Evolutionary conservation across 2,888 invertebrate genomes (phyloP), one percentile per base, ranked within the genome.

Genomic region (Chaetogeoica ovagalla): DNA sequence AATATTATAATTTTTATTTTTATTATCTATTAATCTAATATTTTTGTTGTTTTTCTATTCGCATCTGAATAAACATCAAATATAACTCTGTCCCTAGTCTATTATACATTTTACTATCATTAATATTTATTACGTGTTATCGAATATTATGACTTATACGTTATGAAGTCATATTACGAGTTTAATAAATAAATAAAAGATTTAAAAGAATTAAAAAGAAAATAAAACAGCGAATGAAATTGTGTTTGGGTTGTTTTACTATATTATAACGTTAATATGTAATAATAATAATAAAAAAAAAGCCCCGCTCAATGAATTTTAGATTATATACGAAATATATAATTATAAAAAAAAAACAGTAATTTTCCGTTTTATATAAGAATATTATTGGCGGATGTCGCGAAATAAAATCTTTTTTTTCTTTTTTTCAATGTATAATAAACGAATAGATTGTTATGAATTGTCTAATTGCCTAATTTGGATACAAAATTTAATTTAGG

Each of bases 231-330:
- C 30, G 11, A 7, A 11, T 11, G 43, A 43, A 5, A 62, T 72
- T 73, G 30, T 52, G n/a, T 55, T 73, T 63, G 73, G 30, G n/a
- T 63, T 52, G 52, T 63, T 73, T 52, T 52, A 73, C 52, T 66
- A 57, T 74, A 69, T 74, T 30, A 30, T 30, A 69, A 65, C 23
- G 57, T 57, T 23, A 39, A 65, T 68, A n/a, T n/a, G n/a, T n/a
- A n/a, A n/a, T n/a, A n/a, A n/a, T n/a, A n/a, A n/a, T n/a, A n/a
- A n/a, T n/a, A n/a, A n/a, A n/a, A n/a, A n/a, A n/a, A 48, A 48
- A 68, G 59, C n/a, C 76, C 76, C 48, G 76, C 76, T 76, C 76
- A 76, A 76, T 52, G 30, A 43, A 23, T 23, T 55, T 68, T 76
- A 76, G 59, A 68, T 39, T n/a, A 17, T 59, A 57, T 43, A 39